Percentiles rank a stretch among this genome's conserved stretches.
Evolutionary conservation across 2,113 vertebrate species (phyloP).

Genomic region (Caloenas nicobarica): DNA sequence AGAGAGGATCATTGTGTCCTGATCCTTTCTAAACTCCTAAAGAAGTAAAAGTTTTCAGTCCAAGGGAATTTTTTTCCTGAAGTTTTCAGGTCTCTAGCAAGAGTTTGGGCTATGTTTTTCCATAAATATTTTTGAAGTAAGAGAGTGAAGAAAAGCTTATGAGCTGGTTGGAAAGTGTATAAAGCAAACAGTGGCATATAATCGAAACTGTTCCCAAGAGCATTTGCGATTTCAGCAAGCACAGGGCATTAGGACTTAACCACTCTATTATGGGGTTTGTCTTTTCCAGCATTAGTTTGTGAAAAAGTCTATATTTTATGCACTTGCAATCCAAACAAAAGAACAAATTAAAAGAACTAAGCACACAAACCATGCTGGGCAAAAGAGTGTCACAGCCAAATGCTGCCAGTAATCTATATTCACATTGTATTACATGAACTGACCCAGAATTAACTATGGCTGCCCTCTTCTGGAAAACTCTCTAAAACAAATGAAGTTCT

Average conservation of each 20-base stretch:
- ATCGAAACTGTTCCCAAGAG: not conserved
- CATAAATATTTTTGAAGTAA: not conserved
- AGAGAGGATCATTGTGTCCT: not conserved
- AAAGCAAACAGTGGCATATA: not conserved
- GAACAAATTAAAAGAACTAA: constrained; percentile 39
- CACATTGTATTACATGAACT: not conserved
- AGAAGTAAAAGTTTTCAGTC: not conserved
- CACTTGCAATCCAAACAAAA: constrained; percentile 27
- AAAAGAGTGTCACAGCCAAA: not conserved
- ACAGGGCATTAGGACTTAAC: not conserved
- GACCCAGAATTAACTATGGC: constrained; percentile 58
- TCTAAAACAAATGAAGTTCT: constrained; percentile 30
- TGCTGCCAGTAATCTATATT: not conserved
- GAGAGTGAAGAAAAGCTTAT: not conserved
- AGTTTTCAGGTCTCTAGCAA: not conserved
- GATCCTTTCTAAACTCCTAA: not conserved
- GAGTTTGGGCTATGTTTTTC: not conserved
- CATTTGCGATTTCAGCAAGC: not conserved
- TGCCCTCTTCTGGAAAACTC: constrained; percentile 56
- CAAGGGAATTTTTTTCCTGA: not conserved
- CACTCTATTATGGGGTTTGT: not conserved
- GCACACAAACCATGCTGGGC: constrained; percentile 30
- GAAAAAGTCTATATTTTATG: constrained; percentile 6
- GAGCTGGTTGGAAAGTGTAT: not conserved
- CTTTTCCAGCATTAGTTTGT: constrained; percentile 29